These are phyloP conservation scores for Oreochromis mossambicus DNA, from an alignment of 2,797 vertebrate species.

Conservation along the genomic window DNA sequence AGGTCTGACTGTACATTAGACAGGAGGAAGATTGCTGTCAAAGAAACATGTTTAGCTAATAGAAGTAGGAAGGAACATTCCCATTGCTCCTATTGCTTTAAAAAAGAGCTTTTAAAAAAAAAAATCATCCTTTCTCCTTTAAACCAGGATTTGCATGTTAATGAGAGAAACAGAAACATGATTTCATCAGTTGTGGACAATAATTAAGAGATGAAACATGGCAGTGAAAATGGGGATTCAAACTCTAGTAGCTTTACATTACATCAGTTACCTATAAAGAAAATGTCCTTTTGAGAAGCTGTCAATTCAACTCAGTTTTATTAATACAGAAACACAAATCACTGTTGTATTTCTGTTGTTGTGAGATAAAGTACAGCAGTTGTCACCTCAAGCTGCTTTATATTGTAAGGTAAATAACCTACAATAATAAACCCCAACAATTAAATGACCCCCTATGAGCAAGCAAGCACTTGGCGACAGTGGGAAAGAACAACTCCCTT, in stretches of 20 bases:
- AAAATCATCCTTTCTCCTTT: constrained; percentile 8
- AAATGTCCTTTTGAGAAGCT: neutral
- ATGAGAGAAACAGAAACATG: constrained; percentile 44
- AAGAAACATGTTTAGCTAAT: constrained; percentile 49
- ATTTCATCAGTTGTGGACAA: constrained; percentile 12
- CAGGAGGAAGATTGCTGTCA: constrained; percentile 57
- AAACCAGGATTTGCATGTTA: constrained; percentile 81
- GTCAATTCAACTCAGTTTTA: neutral
- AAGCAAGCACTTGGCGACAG: neutral
- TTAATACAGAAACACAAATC: neutral
- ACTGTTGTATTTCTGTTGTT: neutral
- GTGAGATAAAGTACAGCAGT: neutral
- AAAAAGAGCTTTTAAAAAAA: neutral
- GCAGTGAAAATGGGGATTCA: neutral
- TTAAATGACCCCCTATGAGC: neutral
- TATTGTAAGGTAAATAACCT: neutral
- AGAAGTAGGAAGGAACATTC: constrained; percentile 38
- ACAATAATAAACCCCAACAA: neutral
- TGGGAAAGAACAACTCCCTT: neutral
- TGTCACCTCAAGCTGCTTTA: neutral
- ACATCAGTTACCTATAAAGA: neutral
- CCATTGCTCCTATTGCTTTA: neutral
- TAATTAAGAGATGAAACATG: constrained; percentile 2
- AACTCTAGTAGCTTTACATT: neutral
- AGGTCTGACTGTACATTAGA: constrained; percentile 68